Evolutionary conservation across 2,888 invertebrate genomes (phyloP), one percentile per base, ranked within the genome.

Genomic region (Phalera bucephala): DNA sequence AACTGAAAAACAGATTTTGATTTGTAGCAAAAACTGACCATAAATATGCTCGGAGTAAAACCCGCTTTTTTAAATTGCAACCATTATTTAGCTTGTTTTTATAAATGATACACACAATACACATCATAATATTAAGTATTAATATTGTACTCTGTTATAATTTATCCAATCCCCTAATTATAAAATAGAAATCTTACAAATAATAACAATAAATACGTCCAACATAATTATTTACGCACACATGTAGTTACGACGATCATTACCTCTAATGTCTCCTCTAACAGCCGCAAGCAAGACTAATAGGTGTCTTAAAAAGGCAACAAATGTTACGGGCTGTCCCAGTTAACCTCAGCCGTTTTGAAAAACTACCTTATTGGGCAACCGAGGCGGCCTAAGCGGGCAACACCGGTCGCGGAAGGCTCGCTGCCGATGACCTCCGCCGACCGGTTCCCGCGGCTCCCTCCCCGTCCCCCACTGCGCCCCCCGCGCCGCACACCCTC

Each of bases 351-450:
- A 57, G 51, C 31, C 58, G 64, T 66, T 68, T 66, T 53, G 66
- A 73, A 75, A 80, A 76, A 73, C 63, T 65, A 77, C 72, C 61
- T 66, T 76, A 72, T 75, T 77, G 75, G 75, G 67, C 70, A 75
- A 67, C 54, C 49, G 57, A 64, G 64, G 66, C 57, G 51, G 53
- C 52, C 61, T 66, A 59, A 62, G 64, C 76, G 75, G 82, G 86
- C 78, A 85, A 74, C 86, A 74, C 76, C 60, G 72, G 78, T 80
- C 84, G 83, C 85, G 88, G 85, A 86, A 86, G 87, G 85, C 81
- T 72, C 75, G 75, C 86, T 77, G 89, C 74, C 89, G 89, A 89
- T 89, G 89, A 89, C 89, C 89, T 87, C 89, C 70, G 72, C 57
- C 62, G 81, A 89, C 89, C 89, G 89, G 89, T 89, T 87, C 78